phyloP scores from a whole-genome alignment of 1,140 invertebrate genomes.

The Zaprionus tsacasi region DNA sequence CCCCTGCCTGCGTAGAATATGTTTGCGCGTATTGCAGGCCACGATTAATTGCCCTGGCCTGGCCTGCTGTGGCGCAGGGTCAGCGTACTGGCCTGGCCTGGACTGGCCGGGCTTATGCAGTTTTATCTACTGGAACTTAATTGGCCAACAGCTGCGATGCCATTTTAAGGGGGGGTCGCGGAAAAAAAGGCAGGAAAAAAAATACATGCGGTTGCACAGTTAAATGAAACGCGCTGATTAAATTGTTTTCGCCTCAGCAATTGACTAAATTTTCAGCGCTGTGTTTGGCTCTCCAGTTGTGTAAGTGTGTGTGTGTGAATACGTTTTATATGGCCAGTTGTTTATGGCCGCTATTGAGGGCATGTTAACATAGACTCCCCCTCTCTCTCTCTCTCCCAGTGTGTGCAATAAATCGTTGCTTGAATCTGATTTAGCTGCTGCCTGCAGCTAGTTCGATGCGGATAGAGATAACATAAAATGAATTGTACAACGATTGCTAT shows the following conservation, averaged over 20 bases:
- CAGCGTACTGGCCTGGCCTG: slow-evolving; percentile 43
- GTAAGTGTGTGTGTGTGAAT: slow-evolving; percentile 42
- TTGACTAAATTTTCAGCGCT: slow-evolving; percentile 58
- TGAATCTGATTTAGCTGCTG: slow-evolving; percentile 32
- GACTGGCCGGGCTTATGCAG: slow-evolving; percentile 47
- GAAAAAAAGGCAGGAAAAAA: too few relatives aligned
- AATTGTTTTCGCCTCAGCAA: slow-evolving; percentile 79
- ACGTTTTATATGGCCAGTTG: slow-evolving; percentile 41
- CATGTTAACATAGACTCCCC: slow-evolving; percentile 23
- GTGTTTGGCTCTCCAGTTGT: neutral
- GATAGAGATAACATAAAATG: slow-evolving; percentile 59
- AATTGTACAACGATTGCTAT: slow-evolving; percentile 68
- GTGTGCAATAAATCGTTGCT: slow-evolving; percentile 66
- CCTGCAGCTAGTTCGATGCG: slow-evolving; percentile 43
- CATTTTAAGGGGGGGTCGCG: too few relatives aligned
- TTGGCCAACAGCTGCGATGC: slow-evolving; percentile 44
- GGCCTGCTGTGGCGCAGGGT: slow-evolving; percentile 14
- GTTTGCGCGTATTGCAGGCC: slow-evolving; percentile 34
- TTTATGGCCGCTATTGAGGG: slow-evolving; percentile 37
- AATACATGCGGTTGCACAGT: slow-evolving; percentile 20
- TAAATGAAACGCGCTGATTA: slow-evolving; percentile 63
- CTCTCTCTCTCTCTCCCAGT: slow-evolving; percentile 2
- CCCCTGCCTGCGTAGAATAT: neutral
- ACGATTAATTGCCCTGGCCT: slow-evolving; percentile 54
- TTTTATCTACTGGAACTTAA: slow-evolving; percentile 79